Evolutionary conservation across 37 sponge, comb jelly and placozoan genomes (phyloP), one percentile per base, ranked within the genome.

Genomic region (Haliclona indistincta): DNA sequence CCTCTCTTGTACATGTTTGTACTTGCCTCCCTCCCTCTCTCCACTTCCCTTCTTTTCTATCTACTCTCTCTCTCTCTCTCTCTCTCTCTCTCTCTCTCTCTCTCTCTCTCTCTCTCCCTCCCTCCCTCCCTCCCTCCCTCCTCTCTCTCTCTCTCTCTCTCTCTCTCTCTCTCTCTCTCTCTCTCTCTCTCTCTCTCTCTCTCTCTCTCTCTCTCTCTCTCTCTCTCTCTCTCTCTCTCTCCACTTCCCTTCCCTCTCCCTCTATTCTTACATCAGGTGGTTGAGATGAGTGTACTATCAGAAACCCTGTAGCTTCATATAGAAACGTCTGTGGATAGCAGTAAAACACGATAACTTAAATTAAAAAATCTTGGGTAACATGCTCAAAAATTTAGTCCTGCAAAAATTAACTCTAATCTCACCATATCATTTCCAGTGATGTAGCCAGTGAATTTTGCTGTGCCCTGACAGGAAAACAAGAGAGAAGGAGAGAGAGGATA

Each of bases 251-350:
- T n/a, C n/a, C n/a, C n/a, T n/a, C n/a, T n/a, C n/a, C n/a, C n/a
- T n/a, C 40, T 25, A 23, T 7, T 67, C 53, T 1, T 53, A 92
- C 93, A 68, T 92, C 89, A 53, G 86, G 84, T 36, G 86, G 63
- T 43, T 64, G 61, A 3, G 54, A 69, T 37, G 81, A 42, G n/a
- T 69, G 67, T 22, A 85, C 82, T 35, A 95, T 43, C n/a, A 95
- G 75, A 20, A 76, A 67, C 0, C 93, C 96, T 17, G 93, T 89
- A 25, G 86, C 68, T 54, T 95, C 96, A 65, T 92, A 95, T 33
- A 95, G 64, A 49, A 92, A 91, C 44, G 68, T 72, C 90, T 84
- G 45, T 17, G 13, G 15, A 17, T 47, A 47, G 10, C 64, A 73
- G 36, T 38, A 56, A 23, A 40, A 43, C 52, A 17, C 25, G 33